Evolutionary conservation across 2,797 vertebrate species (phyloP), one percentile per base, ranked within the genome.

Genomic region (Peromyscus eremicus): DNA sequence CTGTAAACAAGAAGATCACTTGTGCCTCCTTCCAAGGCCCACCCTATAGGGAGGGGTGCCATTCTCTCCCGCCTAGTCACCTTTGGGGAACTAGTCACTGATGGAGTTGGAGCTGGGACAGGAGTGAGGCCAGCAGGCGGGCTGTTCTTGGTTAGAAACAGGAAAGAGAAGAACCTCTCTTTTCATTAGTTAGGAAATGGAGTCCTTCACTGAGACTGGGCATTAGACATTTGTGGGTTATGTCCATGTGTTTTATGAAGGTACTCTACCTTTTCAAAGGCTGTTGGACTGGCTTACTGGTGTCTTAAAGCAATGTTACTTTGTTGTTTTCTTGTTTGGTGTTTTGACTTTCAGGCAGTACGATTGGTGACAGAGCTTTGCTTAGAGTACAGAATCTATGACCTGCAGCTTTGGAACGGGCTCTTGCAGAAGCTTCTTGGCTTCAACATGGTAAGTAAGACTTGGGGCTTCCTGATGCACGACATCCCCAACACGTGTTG

Each of bases 361-460:
- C 99, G 98, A 73, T 96, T 99, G 97, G 99, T 99, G 96, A 98
- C 99, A 16, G 99, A 99, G 88, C 98, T 99, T 9, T 99, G 99
- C 87, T 97, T 99, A 88, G 99, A 99, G 97, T 99, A 99, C 95
- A 98, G 98, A 96, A 99, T 99, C 2, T 99, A 99, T 4, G 99
- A 99, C 95, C 96, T 98, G 64, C 99, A 99, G 93, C 99, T 99
- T 75, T 99, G 99, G 99, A 99, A 99, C 76, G 99, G 98, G 80
- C 98, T 99, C 23, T 98, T 99, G 32, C 99, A 99, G 98, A 99
- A 99, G 97, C 98, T 99, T 84, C 98, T 99, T 27, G 97, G 98
- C 62, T 99, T 99, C 98, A 99, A 99, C 77, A 98, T 99, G 99
- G 99, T 99, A 98, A 98, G 98, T 99, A 97, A 98, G 99, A 68